phyloP scores from a whole-genome alignment of 92 coral and sea anemone genomes.

The Meandrina meandrites region DNA sequence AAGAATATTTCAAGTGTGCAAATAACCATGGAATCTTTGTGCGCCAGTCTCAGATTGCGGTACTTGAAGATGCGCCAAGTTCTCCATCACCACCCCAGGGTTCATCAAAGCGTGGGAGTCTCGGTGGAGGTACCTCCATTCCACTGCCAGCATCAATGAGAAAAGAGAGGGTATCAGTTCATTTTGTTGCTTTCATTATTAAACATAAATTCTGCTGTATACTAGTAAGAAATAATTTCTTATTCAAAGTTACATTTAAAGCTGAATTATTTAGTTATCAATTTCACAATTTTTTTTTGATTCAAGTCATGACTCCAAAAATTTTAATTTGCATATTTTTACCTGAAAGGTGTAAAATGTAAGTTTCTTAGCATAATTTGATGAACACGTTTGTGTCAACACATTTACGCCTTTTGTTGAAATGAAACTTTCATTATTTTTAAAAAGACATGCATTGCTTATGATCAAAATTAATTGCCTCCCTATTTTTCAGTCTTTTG shows the following conservation, averaged over 20 bases:
- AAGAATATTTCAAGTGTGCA: constrained; percentile 91
- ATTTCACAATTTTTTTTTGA: no score
- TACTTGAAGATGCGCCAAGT: constrained; percentile 42
- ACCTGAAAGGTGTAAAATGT: neutral
- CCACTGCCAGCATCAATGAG: constrained; percentile 53
- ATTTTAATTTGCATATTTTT: neutral
- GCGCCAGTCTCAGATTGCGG: constrained; percentile 85
- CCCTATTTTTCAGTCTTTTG: constrained; percentile 62
- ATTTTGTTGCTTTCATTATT: neutral
- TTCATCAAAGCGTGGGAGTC: constrained; percentile 14
- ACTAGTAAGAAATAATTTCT: no score
- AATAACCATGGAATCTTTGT: constrained; percentile 97
- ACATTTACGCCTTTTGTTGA: no score
- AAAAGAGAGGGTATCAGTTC: constrained; percentile 60
- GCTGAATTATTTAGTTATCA: no score
- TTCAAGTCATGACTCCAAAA: neutral
- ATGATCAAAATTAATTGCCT: no score
- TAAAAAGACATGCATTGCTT: neutral
- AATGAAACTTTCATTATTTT: no score
- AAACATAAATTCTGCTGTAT: no score
- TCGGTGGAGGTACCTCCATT: constrained; percentile 33
- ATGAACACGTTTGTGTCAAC: neutral
- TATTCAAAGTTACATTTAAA: no score
- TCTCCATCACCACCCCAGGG: constrained; percentile 53
- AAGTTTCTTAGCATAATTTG: neutral